Conservation (phyloP, 2,113 vertebrate species). For the Macrotus californicus region DNA sequence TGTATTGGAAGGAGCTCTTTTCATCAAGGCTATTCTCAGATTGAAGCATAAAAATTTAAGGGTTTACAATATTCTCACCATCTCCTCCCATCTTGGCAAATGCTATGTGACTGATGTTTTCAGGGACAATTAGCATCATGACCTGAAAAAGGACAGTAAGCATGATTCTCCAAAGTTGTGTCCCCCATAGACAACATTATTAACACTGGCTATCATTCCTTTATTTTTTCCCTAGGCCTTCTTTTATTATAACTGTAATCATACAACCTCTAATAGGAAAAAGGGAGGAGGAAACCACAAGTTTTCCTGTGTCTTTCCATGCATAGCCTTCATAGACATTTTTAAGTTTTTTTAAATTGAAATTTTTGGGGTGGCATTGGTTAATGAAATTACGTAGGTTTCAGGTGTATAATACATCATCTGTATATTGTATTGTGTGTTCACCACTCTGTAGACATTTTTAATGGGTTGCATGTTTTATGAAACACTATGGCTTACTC, state of each 20-base stretch:
- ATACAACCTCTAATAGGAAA: background rate
- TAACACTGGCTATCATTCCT: background rate
- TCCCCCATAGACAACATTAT: background rate
- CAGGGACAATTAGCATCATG: background rate
- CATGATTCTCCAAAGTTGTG: background rate
- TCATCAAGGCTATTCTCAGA: background rate
- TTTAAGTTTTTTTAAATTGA: background rate
- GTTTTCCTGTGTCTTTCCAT: background rate
- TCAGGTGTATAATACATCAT: background rate
- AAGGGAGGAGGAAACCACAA: background rate
- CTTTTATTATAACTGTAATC: background rate
- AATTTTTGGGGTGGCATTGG: background rate
- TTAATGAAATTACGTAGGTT: background rate
- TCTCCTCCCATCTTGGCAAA: background rate
- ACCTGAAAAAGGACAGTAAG: background rate
- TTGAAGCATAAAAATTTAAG: background rate
- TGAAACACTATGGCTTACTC: background rate
- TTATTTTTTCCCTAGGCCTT: background rate
- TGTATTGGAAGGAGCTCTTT: background rate
- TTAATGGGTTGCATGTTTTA: background rate
- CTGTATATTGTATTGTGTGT: background rate
- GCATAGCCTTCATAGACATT: background rate
- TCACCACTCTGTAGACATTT: background rate
- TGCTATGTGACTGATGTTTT: background rate
- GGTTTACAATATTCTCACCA: background rate